phyloP scores from a whole-genome alignment of 37 sponge, comb jelly and placozoan genomes.

The Tethya wilhelma region DNA sequence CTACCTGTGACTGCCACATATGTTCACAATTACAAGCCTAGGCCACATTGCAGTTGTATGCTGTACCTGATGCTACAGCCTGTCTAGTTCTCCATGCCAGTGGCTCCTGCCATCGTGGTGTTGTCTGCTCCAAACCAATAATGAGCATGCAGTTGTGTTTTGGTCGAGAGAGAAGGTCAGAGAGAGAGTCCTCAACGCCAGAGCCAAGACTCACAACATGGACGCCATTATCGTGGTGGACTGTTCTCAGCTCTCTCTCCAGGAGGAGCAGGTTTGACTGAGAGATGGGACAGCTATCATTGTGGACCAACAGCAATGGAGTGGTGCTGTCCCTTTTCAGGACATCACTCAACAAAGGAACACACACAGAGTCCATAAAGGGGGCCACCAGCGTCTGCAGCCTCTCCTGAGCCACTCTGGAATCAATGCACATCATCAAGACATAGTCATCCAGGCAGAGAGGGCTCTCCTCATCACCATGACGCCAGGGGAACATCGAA shows the following conservation, averaged over 20 bases:
- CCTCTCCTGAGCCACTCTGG: neutral
- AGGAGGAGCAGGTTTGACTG: constrained; percentile 6
- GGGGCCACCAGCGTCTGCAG: neutral
- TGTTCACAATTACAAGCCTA: too few relatives aligned
- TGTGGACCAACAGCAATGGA: constrained; percentile 34
- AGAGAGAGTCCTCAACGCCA: neutral
- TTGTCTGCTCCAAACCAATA: constrained; percentile 12
- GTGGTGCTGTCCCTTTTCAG: neutral
- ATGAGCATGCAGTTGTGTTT: constrained; percentile 16
- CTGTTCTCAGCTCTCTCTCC: constrained; percentile 20
- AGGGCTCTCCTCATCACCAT: too few relatives aligned
- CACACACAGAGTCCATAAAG: constrained; percentile 5
- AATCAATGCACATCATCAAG: constrained; percentile 12
- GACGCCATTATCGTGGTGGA: neutral
- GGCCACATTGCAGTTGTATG: neutral
- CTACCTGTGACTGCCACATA: too few relatives aligned
- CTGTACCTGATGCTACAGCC: constrained; percentile 2
- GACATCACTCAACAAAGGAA: constrained; percentile 12
- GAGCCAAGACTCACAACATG: constrained; percentile 11
- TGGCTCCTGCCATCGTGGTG: constrained; percentile 15
- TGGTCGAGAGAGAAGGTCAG: constrained; percentile 18
- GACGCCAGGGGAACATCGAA: constrained; percentile 28
- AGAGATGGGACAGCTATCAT: constrained; percentile 7
- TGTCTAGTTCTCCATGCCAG: constrained; percentile 22
- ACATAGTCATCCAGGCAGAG: constrained; percentile 55